These are phyloP conservation scores for Staurois parvus DNA, from an alignment of 2,797 vertebrate species.

Conservation along the genomic window DNA sequence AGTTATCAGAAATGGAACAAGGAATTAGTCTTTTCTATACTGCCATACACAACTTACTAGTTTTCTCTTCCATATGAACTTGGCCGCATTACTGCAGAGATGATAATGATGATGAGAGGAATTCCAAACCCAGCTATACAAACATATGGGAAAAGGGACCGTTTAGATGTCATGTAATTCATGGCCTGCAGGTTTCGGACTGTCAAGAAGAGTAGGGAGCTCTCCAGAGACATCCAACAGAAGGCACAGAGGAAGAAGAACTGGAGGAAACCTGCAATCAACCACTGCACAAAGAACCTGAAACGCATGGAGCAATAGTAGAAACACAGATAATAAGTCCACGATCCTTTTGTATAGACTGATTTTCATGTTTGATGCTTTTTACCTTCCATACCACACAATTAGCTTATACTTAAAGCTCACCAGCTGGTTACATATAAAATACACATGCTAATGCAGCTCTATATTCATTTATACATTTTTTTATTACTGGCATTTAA, in stretches of 20 bases:
- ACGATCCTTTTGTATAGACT: no score
- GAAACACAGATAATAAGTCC: no score
- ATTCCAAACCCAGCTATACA: conserved; percentile 77
- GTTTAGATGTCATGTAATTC: conserved; percentile 78
- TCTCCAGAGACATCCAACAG: conserved; percentile 69
- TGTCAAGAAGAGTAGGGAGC: conserved; percentile 65
- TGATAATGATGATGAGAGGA: conserved; percentile 74
- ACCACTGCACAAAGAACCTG: conserved; percentile 66
- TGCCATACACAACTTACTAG: conserved; percentile 64
- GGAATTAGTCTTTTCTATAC: neutral
- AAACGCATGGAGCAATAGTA: neutral
- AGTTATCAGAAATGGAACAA: conserved; percentile 41
- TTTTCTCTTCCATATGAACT: conserved; percentile 72
- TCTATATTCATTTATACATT: no score
- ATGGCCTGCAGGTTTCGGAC: conserved; percentile 76
- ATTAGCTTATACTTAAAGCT: no score
- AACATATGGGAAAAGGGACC: conserved; percentile 71
- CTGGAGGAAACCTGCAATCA: conserved; percentile 68
- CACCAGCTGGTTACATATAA: no score
- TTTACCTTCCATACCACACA: no score
- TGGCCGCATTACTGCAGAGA: conserved; percentile 70
- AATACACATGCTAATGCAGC: no score
- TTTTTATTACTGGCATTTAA: no score
- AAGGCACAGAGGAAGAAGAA: conserved; percentile 72
- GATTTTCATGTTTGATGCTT: no score